Evolutionary conservation across 2,797 vertebrate species (phyloP).

Genomic region (Glyptemys insculpta): DNA sequence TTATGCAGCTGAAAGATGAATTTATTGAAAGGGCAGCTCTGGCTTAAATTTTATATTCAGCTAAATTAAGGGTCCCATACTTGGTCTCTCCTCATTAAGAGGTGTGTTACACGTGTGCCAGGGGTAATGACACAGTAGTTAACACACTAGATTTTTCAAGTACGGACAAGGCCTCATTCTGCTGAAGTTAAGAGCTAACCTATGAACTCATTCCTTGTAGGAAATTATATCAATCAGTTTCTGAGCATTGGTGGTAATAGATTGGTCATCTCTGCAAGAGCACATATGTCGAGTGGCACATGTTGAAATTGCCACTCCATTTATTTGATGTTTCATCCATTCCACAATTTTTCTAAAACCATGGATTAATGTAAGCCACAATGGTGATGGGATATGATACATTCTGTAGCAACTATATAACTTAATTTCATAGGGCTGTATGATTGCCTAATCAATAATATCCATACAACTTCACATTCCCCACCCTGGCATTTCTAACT

Average conservation of each 20-base stretch:
- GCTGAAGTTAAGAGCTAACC: slow-evolving; percentile 17
- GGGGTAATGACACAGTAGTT: neutral
- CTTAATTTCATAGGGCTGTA: neutral
- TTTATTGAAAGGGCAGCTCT: slow-evolving; percentile 41
- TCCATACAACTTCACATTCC: neutral
- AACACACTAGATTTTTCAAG: neutral
- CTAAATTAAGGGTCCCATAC: neutral
- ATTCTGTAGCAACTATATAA: neutral
- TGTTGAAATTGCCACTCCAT: neutral
- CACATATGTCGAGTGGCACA: neutral
- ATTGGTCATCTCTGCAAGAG: neutral
- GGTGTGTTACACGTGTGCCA: neutral
- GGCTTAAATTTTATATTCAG: slow-evolving; percentile 49
- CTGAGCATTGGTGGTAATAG: neutral
- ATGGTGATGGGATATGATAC: neutral
- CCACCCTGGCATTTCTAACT: neutral
- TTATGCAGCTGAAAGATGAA: slow-evolving; percentile 46
- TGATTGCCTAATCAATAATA: neutral
- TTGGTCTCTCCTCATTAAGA: neutral
- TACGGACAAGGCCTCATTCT: slow-evolving; percentile 6
- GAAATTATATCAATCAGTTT: neutral
- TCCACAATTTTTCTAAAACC: neutral
- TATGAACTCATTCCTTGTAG: neutral
- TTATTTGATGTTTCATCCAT: neutral
- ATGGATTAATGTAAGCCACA: neutral